phyloP scores from a whole-genome alignment of 2,113 vertebrate species.

The Collichthys lucidus region DNA sequence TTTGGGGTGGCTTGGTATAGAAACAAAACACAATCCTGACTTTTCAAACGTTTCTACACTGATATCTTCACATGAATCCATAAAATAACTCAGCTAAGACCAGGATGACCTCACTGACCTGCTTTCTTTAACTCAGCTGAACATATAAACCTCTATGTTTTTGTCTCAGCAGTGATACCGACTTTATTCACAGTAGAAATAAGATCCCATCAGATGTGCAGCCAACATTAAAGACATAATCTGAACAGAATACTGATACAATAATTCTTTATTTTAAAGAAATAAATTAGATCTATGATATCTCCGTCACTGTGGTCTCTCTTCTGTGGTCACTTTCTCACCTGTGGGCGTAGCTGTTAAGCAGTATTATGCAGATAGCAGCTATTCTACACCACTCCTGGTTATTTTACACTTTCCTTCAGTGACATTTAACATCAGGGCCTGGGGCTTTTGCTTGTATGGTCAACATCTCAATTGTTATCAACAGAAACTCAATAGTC shows the following conservation, averaged over 20 bases:
- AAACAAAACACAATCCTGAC: not conserved
- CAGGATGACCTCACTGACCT: not conserved
- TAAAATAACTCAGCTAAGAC: too few species aligned
- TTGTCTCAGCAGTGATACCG: not conserved
- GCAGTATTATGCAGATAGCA: not conserved
- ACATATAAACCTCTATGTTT: not conserved
- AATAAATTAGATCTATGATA: not conserved
- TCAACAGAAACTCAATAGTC: slow-evolving; percentile 7
- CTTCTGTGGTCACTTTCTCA: not conserved
- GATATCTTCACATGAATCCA: not conserved
- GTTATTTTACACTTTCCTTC: slow-evolving; percentile 28
- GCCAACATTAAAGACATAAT: not conserved
- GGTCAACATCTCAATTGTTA: slow-evolving; percentile 26
- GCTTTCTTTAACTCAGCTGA: not conserved
- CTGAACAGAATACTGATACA: not conserved
- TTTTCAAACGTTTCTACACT: not conserved
- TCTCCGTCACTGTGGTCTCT: not conserved
- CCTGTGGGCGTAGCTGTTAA: slow-evolving; percentile 1
- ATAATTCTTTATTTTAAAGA: not conserved
- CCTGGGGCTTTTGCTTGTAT: not conserved
- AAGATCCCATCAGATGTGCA: not conserved
- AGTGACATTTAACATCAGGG: not conserved
- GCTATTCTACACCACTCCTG: slow-evolving; percentile 14
- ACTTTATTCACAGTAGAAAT: not conserved
- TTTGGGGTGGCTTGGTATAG: too few species aligned